Percentiles rank a stretch among this genome's conserved stretches.
Conservation (phyloP, 2,888 invertebrate species). For the Mantis religiosa region DNA sequence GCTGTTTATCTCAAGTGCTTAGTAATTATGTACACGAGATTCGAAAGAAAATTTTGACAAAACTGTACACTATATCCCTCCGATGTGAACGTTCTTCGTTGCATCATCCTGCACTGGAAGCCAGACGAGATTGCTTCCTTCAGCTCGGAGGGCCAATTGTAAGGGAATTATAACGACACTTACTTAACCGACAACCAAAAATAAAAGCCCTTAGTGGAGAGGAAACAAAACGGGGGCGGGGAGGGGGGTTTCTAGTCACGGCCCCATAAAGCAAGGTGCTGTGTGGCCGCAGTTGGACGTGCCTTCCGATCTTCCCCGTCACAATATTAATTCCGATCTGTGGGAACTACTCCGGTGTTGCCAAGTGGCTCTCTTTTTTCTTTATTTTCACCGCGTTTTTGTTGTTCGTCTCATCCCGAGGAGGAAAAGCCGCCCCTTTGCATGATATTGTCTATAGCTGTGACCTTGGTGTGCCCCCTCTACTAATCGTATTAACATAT, state of each 20-base stretch:
- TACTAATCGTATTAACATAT: neutral
- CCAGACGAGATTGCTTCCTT: neutral
- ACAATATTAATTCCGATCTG: conserved; percentile 6
- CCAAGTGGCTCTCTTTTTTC: neutral
- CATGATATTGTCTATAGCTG: neutral
- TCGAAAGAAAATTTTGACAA: too few species aligned
- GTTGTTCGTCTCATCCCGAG: neutral
- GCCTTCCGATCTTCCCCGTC: neutral
- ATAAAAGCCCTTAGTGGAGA: neutral
- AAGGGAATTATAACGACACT: conserved; percentile 1
- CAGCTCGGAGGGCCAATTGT: neutral
- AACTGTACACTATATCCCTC: too few species aligned
- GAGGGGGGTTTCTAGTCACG: neutral
- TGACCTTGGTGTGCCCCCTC: neutral
- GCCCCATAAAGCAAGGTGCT: neutral
- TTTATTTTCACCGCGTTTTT: neutral
- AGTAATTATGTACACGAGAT: too few species aligned
- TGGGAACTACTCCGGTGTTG: neutral
- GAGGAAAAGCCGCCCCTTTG: neutral
- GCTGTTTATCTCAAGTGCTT: too few species aligned
- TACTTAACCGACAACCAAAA: neutral
- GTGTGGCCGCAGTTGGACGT: neutral
- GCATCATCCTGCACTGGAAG: neutral
- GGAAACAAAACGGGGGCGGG: too few species aligned
- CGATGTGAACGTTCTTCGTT: neutral